These are phyloP conservation scores for Falcunculus frontatus DNA, from an alignment of 2,113 vertebrate genomes.

Conservation along the genomic window DNA sequence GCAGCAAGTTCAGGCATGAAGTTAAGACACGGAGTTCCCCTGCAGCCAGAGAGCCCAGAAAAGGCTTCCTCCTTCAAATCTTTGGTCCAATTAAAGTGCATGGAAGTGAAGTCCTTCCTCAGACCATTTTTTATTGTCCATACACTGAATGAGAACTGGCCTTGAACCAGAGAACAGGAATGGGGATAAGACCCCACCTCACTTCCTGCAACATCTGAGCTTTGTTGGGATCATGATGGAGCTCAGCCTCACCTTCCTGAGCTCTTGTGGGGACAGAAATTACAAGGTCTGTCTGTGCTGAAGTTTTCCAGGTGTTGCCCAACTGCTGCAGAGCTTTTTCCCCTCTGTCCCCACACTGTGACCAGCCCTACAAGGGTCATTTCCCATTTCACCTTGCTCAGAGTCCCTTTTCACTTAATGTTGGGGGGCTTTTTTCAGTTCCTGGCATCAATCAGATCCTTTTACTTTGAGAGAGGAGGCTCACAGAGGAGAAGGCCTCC, in stretches of 20 bases:
- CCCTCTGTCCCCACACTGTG: rapidly evolving
- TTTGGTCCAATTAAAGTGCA: not conserved
- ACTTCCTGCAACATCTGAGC: not conserved
- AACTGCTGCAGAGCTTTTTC: not conserved
- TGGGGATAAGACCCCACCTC: not conserved
- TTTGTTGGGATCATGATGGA: not conserved
- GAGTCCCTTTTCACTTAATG: not conserved
- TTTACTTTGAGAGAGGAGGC: not conserved
- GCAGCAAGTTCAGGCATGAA: not conserved
- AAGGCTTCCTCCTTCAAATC: not conserved
- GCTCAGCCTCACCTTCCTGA: not conserved
- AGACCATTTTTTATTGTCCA: not conserved
- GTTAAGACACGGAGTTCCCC: not conserved
- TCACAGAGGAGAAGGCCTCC: not conserved
- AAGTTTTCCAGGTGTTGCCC: not conserved
- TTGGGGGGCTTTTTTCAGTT: not conserved
- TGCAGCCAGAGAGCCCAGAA: not conserved
- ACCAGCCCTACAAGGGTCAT: not conserved
- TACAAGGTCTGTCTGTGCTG: rapidly evolving
- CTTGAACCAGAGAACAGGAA: not conserved
- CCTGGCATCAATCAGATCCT: not conserved
- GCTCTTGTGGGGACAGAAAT: not conserved
- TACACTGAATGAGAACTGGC: not conserved
- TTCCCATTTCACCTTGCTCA: not conserved
- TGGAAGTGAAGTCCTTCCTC: not conserved